Base-by-base conservation (phyloP, 2,113 vertebrate genomes). In the Corythornis cristatus region DNA sequence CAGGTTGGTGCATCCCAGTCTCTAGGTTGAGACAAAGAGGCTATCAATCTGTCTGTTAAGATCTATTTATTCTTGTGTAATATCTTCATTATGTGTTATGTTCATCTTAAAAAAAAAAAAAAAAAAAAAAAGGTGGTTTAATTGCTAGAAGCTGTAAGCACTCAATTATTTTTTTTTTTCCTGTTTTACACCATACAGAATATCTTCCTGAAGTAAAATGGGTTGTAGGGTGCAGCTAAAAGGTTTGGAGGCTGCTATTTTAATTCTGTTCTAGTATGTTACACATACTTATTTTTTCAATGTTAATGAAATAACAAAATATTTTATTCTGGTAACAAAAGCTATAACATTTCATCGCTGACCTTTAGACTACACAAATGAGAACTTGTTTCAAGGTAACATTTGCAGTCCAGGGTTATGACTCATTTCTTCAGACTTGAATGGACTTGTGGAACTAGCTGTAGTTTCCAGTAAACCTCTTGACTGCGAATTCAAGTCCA, bases 391-490 rank as follows among this genome's bases (percentile, higher is more conserved):
- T 89, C 29, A 56, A 86, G 76, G 85, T 77, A 88, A 18, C 23
- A 21, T 78, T 90, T 92, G 48, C 58, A 72, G 42, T 53, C 61
- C 48, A 50, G 28, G n/a, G 16, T 0, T 65, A 28, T 92, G 95
- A 96, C 40, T 96, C 61, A 84, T 90, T 78, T 88, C 76, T 93
- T 37, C 37, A 72, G 48, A 65, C 80, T 57, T 88, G 96, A 94
- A 68, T 37, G 58, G 77, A 54, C 88, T 82, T 90, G 88, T 57
- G 62, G 50, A 90, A 58, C 79, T 68, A 72, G n/a, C 53, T 93
- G 70, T 18, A 33, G 61, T 71, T 95, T 81, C 40, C 77, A 22
- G 43, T 86, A 67, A 86, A 71, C 18, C 53, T 61, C 83, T 73
- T 80, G 73, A 86, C 43, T 80, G 29, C 1, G 3, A 54, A 70